A percentile compares a stretch with the other conserved stretches of the same genome.
phyloP scores from a whole-genome alignment of 2,113 vertebrate genomes.

The Pygoscelis adeliae region DNA sequence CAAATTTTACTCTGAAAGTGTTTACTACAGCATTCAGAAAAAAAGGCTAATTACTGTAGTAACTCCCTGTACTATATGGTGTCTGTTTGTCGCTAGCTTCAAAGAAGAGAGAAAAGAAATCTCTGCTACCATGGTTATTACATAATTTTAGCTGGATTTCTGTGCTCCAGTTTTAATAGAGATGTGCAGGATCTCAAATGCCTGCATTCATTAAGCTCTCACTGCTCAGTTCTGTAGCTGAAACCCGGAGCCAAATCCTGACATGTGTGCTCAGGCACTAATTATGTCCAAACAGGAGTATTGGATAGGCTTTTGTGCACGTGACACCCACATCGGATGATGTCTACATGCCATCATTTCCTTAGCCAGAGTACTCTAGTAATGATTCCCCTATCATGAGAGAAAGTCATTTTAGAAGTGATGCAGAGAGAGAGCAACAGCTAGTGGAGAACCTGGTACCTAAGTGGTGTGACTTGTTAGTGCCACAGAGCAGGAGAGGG shows the following conservation, averaged over 20 bases:
- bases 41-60: slow-evolving; percentile 49
- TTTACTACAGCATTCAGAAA: slow-evolving; percentile 54
- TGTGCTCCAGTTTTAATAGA: not conserved
- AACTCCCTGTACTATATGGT: slow-evolving; percentile 9
- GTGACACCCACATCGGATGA: not conserved
- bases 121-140: not conserved
- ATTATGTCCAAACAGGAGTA: not conserved
- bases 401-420: not conserved
- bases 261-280: not conserved
- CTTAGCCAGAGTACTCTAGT: not conserved
- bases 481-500: not conserved
- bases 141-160: slow-evolving; percentile 36
- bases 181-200: not conserved
- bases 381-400: accelerated
- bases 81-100: slow-evolving; percentile 28
- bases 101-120: slow-evolving; percentile 2
- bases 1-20: slow-evolving; percentile 48
- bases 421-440: not conserved
- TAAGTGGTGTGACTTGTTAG: not conserved
- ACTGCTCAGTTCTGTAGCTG: not conserved
- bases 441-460: not conserved
- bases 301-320: not conserved
- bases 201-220: not conserved
- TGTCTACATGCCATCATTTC: not conserved
- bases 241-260: not conserved